Conservation (phyloP, 2,113 vertebrate species). For the Synodontis membranacea region DNA sequence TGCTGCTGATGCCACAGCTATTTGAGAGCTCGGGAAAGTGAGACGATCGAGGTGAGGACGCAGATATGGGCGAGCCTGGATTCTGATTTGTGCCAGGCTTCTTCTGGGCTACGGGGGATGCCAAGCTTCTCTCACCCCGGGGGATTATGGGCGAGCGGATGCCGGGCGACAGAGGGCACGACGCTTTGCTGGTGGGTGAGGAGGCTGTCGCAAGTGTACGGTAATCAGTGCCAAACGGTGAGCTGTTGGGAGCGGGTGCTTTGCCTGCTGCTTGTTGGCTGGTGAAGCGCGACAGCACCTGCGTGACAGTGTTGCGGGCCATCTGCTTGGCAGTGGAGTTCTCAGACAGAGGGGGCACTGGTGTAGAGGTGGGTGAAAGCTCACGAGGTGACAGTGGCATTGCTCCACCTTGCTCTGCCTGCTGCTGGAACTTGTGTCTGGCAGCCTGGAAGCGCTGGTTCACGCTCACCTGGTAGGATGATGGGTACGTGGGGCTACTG, state of each 20-base stretch:
- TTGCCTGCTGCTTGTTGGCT: conserved; percentile 87
- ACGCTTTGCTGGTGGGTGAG: conserved; percentile 72
- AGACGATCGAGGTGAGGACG: conserved; percentile 71
- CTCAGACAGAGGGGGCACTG: conserved; percentile 72
- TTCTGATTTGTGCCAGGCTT: conserved; percentile 86
- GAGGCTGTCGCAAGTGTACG: conserved; percentile 77
- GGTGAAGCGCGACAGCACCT: conserved; percentile 96
- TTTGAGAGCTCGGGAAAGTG: conserved; percentile 78
- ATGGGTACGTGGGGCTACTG: conserved; percentile 82
- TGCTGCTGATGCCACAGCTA: conserved; percentile 77
- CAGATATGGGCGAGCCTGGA: conserved; percentile 73
- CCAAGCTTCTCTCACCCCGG: conserved; percentile 82
- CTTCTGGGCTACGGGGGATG: conserved; percentile 88
- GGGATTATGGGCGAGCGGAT: conserved; percentile 90
- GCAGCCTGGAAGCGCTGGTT: conserved; percentile 96
- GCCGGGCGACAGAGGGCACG: conserved; percentile 86
- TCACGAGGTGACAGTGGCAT: conserved; percentile 82
- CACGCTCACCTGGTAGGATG: conserved; percentile 90
- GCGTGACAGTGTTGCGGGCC: conserved; percentile 95
- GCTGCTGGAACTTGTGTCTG: conserved; percentile 92
- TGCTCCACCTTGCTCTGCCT: conserved; percentile 77
- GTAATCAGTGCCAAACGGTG: conserved; percentile 97
- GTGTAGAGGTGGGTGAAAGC: conserved; percentile 84
- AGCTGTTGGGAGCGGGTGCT: conserved; percentile 79
- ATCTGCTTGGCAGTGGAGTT: conserved; percentile 88